Conservation (phyloP, 2,113 vertebrate species). For the Oryzias melastigma region DNA sequence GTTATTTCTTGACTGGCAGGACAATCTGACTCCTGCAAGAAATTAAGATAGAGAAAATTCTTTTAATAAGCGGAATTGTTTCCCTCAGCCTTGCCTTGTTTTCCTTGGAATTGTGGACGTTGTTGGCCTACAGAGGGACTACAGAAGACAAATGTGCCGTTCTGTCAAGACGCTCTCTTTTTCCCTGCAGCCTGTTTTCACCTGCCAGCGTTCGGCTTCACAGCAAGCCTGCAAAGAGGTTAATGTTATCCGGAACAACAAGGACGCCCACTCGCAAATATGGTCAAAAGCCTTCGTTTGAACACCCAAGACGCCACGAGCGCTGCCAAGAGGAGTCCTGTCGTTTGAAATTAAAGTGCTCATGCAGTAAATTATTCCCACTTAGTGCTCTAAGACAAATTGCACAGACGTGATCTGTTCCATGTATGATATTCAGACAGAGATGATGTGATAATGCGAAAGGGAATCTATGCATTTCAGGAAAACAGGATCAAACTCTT, state of each 20-base stretch:
- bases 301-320: constrained; percentile 4
- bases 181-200: constrained; percentile 17
- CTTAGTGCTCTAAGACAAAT: constrained; percentile 9
- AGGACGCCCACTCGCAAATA: constrained; percentile 12
- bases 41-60: not conserved
- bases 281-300: constrained; percentile 6
- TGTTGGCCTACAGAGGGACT: not conserved
- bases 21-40: constrained; percentile 17
- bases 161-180: not conserved
- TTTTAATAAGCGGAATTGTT: too few species aligned
- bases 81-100: not conserved
- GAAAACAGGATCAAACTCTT: not conserved
- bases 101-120: constrained; percentile 1
- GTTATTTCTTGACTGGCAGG: constrained; percentile 7
- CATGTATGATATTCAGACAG: constrained; percentile 1
- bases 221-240: constrained; percentile 11
- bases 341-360: constrained; percentile 22
- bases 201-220: constrained; percentile 27
- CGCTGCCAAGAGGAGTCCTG: not conserved
- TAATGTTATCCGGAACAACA: constrained; percentile 9
- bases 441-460: constrained; percentile 3
- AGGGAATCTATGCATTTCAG: constrained; percentile 11
- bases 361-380: constrained; percentile 6
- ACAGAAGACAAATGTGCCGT: constrained; percentile 5
- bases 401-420: not conserved